phyloP scores from a whole-genome alignment of 1,140 invertebrate species.

The Medauroidea extradentata region DNA sequence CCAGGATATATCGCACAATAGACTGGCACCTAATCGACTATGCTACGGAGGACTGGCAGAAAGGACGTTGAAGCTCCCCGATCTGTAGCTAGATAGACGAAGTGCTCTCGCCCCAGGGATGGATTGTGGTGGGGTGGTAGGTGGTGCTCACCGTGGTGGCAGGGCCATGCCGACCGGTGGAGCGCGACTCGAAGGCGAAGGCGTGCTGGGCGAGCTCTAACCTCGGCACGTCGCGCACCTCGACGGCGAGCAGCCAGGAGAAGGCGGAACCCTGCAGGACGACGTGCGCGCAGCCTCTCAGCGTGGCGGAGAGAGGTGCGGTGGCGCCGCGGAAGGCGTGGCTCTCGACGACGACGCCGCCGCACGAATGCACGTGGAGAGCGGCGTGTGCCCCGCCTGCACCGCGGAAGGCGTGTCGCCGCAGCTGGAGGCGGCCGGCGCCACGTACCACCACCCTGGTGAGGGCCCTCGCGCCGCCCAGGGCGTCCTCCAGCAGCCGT shows the following conservation, averaged over 20 bases:
- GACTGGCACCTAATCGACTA: too few relatives aligned
- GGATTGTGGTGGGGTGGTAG: neutral
- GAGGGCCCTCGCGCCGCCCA: conserved; percentile 42
- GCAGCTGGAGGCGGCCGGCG: conserved; percentile 39
- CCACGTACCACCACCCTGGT: conserved; percentile 45
- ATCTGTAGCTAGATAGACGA: too few relatives aligned
- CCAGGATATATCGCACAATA: too few relatives aligned
- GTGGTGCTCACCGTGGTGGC: conserved; percentile 49
- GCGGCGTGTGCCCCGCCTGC: conserved; percentile 44
- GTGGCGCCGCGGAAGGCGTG: conserved; percentile 10
- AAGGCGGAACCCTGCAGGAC: conserved; percentile 57
- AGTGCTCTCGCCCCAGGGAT: too few relatives aligned
- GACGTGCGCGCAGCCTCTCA: conserved; percentile 52
- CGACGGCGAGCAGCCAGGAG: conserved; percentile 56
- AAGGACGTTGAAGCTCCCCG: too few relatives aligned
- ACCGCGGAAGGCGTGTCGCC: conserved; percentile 51
- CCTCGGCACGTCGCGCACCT: conserved; percentile 49
- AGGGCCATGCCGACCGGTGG: conserved; percentile 52
- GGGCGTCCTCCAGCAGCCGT: conserved; percentile 48
- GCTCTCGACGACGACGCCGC: conserved; percentile 3
- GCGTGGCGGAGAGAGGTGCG: conserved; percentile 54
- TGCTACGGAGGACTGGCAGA: too few relatives aligned
- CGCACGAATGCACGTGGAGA: conserved; percentile 40
- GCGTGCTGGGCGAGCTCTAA: conserved; percentile 48
- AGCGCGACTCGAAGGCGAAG: conserved; percentile 56